Evolutionary conservation across 2,113 vertebrate genomes (phyloP), one percentile per base, ranked within the genome.

Genomic region (Xerus inauris): DNA sequence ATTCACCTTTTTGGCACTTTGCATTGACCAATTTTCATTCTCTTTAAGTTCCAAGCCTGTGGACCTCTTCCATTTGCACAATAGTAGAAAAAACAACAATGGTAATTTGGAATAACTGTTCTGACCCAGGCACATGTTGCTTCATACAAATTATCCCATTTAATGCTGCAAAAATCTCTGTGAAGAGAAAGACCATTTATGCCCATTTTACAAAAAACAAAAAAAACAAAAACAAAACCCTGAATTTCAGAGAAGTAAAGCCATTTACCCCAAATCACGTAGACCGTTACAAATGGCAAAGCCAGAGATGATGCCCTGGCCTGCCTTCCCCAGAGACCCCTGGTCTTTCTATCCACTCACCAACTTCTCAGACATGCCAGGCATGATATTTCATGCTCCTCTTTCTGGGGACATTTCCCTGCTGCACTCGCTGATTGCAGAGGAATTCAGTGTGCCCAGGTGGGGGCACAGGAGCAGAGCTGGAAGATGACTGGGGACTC

Each of bases 361-460:
- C 32, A 54, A 12, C 67, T 59, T 30, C 42, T 40, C 65, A 0
- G 0, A n/a, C 9, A 20, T 54, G 6, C 42, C 12, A 13, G 10
- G 32, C 49, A 8, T 6, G 47, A 64, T 0, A 8, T 69, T 42
- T 64, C 87, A 6, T 0, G 0, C 20, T 19, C 3, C 12, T 8
- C n/a, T 69, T 87, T 82, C 72, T 22, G 51, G 13, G 0, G 19
- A 20, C 17, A n/a, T 28, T 83, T 54, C 76, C 73, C 45, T 69
- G 47, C 45, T 26, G 0, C 0, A 0, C 16, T 71, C 38, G 5
- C 42, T 35, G 14, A 30, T 59, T 10, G 0, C 45, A 16, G n/a
- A 16, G 45, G 38, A 88, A 80, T 42, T 28, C 35, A 7, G 28
- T 8, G 12, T 40, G n/a, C 42, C 11, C 16, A 42, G 32, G n/a